phyloP scores from a whole-genome alignment of 1,140 invertebrate species.

The Aplysia californica region DNA sequence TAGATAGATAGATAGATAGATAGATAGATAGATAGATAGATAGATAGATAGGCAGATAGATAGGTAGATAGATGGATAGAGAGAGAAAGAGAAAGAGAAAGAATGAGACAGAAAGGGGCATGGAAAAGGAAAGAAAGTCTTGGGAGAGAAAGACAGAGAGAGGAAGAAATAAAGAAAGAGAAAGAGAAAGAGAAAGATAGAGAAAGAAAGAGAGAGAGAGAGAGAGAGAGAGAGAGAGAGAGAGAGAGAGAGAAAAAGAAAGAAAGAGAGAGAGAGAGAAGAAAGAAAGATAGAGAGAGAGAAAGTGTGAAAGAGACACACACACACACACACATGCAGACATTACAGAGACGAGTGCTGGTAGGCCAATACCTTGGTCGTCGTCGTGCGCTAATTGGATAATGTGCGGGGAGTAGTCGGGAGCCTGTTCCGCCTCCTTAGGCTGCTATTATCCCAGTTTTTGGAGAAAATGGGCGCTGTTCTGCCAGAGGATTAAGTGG shows the following conservation, averaged over 20 bases:
- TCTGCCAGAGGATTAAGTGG: too few species aligned
- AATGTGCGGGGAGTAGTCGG: too few species aligned
- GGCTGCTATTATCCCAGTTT: too few species aligned
- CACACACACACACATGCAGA: too few species aligned
- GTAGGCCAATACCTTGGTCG: too few species aligned
- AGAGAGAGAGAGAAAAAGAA: background rate
- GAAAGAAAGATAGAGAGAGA: background rate
- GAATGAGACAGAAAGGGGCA: background rate
- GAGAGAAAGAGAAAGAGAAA: background rate
- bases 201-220: constrained; percentile 3
- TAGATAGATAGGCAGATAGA: background rate
- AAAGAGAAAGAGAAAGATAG: background rate
- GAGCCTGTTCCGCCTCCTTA: too few species aligned
- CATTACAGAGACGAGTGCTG: too few species aligned
- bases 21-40: background rate
- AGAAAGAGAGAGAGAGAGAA: background rate
- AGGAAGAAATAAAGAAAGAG: background rate
- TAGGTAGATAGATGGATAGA: background rate
- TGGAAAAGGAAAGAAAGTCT: background rate
- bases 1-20: background rate
- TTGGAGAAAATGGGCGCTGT: too few species aligned
- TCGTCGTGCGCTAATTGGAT: too few species aligned
- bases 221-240: background rate
- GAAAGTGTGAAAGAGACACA: background rate
- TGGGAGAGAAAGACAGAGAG: background rate